A percentile compares a stretch with the other conserved stretches of the same genome.
phyloP scores from a whole-genome alignment of 2,888 invertebrate species.

The Serripes groenlandicus region DNA sequence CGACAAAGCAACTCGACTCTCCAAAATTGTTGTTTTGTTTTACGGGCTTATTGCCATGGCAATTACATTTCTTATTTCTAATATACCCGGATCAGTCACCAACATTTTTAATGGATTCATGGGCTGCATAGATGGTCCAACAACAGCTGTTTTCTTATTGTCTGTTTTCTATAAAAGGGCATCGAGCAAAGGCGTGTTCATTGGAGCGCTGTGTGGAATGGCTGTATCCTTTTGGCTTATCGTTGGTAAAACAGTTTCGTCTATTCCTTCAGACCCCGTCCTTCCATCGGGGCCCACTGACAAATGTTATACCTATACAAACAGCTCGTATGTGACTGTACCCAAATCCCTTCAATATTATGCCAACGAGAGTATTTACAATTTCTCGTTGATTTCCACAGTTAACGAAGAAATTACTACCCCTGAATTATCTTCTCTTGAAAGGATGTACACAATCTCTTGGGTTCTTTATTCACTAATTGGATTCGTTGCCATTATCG shows the following conservation, averaged over 20 bases:
- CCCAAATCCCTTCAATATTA: neutral
- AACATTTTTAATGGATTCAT: constrained; percentile 32
- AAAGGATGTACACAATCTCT: neutral
- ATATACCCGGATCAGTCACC: constrained; percentile 20
- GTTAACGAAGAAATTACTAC: neutral
- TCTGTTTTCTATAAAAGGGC: constrained; percentile 20
- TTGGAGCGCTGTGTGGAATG: constrained; percentile 28
- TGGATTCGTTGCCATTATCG: neutral
- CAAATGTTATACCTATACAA: constrained; percentile 16
- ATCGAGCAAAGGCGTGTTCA: constrained; percentile 33
- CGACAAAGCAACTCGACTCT: constrained; percentile 26
- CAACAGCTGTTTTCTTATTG: constrained; percentile 35
- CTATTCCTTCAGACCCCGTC: constrained; percentile 17
- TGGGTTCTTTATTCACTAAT: neutral
- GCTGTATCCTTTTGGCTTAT: constrained; percentile 20
- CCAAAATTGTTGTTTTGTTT: constrained; percentile 21
- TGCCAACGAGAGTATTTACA: neutral
- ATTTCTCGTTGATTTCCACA: neutral
- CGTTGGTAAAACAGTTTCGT: constrained; percentile 23
- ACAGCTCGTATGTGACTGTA: neutral
- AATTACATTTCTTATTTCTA: constrained; percentile 18
- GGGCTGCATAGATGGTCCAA: constrained; percentile 46
- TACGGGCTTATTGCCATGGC: constrained; percentile 29
- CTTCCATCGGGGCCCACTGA: constrained; percentile 29
- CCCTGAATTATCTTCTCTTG: neutral